Evolutionary conservation across 2,113 vertebrate genomes (phyloP).

Genomic region (Gymnocephalus cernua): DNA sequence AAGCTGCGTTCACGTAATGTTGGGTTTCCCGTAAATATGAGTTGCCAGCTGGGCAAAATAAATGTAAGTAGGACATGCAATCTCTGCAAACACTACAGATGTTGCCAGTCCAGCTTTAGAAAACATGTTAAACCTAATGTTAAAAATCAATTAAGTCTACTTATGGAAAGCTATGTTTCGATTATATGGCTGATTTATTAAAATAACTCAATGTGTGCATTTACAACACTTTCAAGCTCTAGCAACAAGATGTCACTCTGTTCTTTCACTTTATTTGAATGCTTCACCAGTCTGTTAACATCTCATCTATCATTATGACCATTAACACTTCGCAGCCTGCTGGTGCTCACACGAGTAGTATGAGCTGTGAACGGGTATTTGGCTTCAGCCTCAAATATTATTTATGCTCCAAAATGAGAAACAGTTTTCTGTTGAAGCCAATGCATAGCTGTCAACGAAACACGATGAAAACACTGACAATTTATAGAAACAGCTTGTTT

Average conservation of each 20-base stretch:
- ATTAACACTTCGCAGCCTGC: slow-evolving; percentile 29
- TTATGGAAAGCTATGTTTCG: neutral
- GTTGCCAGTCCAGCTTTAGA: neutral
- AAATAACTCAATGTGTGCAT: slow-evolving; percentile 14
- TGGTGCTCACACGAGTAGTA: slow-evolving; percentile 37
- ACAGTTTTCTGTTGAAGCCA: slow-evolving; percentile 12
- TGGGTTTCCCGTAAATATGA: neutral
- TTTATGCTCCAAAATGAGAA: slow-evolving; percentile 46
- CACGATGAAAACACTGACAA: slow-evolving; percentile 19
- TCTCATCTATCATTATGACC: slow-evolving; percentile 50
- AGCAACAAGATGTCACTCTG: slow-evolving; percentile 16
- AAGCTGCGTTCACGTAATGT: slow-evolving; percentile 33
- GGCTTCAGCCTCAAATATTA: slow-evolving; percentile 41
- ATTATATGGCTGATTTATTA: neutral
- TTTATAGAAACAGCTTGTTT: slow-evolving; percentile 41
- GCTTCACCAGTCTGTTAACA: slow-evolving; percentile 38
- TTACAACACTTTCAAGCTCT: slow-evolving; percentile 14
- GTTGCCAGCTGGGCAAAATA: slow-evolving; percentile 1
- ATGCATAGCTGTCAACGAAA: slow-evolving; percentile 28
- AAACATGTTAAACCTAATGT: neutral
- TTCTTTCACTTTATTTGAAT: slow-evolving; percentile 36
- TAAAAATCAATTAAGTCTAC: neutral
- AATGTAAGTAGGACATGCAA: slow-evolving; percentile 22
- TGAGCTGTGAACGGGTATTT: slow-evolving; percentile 41
- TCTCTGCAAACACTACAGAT: slow-evolving; percentile 29